Conservation (phyloP, 2,797 vertebrate genomes). For the Coreius guichenoti region DNA sequence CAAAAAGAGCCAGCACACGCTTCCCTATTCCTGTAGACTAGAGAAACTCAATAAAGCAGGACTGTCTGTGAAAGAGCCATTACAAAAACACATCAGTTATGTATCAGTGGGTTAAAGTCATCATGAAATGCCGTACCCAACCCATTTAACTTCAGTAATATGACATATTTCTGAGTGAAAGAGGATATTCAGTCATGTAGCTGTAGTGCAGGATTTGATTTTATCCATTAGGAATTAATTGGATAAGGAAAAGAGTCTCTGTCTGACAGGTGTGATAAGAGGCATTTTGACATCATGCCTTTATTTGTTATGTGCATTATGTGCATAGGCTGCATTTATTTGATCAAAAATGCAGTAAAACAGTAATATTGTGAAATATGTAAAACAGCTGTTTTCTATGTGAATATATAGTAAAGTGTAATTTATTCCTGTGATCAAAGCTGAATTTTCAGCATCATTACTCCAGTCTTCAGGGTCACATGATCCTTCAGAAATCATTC, state of each 20-base stretch:
- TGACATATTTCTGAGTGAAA: not conserved
- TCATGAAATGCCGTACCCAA: not conserved
- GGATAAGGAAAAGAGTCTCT: not conserved
- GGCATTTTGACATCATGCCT: not conserved
- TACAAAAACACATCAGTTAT: not conserved
- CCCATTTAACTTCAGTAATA: not conserved
- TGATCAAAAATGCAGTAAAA: not conserved
- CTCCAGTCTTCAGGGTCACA: not conserved
- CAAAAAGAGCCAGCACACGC: not conserved
- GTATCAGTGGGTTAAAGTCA: not conserved
- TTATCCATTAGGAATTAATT: not conserved
- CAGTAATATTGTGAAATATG: not conserved
- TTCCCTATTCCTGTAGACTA: not conserved
- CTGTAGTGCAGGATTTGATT: not conserved
- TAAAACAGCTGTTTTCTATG: not conserved
- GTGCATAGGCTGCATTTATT: not conserved
- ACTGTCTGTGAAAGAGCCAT: not conserved
- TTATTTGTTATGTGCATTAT: not conserved
- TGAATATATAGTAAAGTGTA: not conserved
- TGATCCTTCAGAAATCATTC: too few relatives aligned
- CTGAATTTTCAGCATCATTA: not conserved
- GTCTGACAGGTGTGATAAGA: not conserved
- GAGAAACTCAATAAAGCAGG: not conserved
- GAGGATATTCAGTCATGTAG: not conserved
- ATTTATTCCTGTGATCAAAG: not conserved